Base-by-base conservation (phyloP, 2,113 vertebrate species). In the Periophthalmodon schlosseri region DNA sequence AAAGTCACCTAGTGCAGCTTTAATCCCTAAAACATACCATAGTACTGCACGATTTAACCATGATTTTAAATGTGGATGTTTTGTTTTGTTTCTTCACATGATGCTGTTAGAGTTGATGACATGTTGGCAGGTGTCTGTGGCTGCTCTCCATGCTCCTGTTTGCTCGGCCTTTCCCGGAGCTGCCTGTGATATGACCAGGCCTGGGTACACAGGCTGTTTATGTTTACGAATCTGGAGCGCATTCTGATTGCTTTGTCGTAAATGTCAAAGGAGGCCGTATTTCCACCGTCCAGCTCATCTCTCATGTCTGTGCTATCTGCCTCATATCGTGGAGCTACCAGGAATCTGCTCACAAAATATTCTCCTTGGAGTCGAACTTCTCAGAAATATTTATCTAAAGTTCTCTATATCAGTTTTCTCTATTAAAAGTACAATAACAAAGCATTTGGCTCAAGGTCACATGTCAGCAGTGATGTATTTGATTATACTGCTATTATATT, bases 141-240 rank as follows among this genome's bases (percentile, higher is more conserved):
- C 34, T 23, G 14, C 39, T 23, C 6, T 36, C 18, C 16, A 7
- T 20, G 34, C 14, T 23, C n/a, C n/a, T 28, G 23, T 60, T 34
- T 63, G 60, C 12, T 68, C 5, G 39, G 24, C 5, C 44, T 56
- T 57, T 20, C 9, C 20, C 71, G 79, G 74, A 73, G 56, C 77
- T 36, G 72, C 61, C 66, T 73, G 49, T 34, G 4, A 56, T 76
- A 64, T 23, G 44, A 46, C 44, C n/a, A 70, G 72, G 76, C 64
- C 46, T 80, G 54, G 57, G 76, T 75, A 83, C 84, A 85, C 74
- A 67, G 21, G 15, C 7, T 76, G 63, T 81, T 83, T 82, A 50
- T 81, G 67, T 85, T 83, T 81, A 72, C 76, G 72, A 76, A 75
- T 74, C 74, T 73, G 65, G 63, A 52, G 34, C 36, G 36, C 39